These are phyloP conservation scores for Sebastes melanostomus DNA, from an alignment of 2,797 vertebrate genomes.

Conservation along the genomic window DNA sequence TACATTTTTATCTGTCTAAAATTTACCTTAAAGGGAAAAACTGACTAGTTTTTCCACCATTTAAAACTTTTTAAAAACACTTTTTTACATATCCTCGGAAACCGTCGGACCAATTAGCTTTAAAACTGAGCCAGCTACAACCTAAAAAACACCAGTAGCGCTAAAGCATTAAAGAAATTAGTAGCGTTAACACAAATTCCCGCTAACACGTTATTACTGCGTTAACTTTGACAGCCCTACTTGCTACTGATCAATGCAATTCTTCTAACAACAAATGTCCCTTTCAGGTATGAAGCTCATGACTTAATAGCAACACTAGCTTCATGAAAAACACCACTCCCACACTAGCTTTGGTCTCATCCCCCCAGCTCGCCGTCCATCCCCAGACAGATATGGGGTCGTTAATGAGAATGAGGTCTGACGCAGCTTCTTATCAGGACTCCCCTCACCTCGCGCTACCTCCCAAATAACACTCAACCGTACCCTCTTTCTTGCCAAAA, in stretches of 20 bases:
- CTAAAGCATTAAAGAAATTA: too few species aligned
- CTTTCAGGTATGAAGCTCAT: neutral
- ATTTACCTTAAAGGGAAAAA: too few species aligned
- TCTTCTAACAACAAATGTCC: neutral
- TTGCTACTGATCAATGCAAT: neutral
- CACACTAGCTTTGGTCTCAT: conserved; percentile 12
- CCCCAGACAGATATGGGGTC: neutral
- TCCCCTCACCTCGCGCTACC: neutral
- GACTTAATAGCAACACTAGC: neutral
- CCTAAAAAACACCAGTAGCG: too few species aligned
- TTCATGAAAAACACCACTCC: neutral
- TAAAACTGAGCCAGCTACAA: too few species aligned
- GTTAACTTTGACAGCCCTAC: too few species aligned
- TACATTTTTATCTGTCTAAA: too few species aligned
- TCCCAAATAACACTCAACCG: conserved; percentile 14
- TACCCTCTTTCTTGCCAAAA: conserved; percentile 4
- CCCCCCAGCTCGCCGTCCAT: neutral
- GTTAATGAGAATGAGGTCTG: conserved; percentile 35
- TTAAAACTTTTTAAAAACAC: too few species aligned
- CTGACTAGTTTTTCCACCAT: too few species aligned
- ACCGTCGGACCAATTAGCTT: too few species aligned
- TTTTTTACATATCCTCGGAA: too few species aligned
- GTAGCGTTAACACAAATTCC: too few species aligned
- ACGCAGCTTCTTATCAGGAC: conserved; percentile 30
- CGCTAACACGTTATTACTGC: too few species aligned